Base-by-base conservation (phyloP, 2,888 invertebrate genomes). In the Ethmia dodecea region DNA sequence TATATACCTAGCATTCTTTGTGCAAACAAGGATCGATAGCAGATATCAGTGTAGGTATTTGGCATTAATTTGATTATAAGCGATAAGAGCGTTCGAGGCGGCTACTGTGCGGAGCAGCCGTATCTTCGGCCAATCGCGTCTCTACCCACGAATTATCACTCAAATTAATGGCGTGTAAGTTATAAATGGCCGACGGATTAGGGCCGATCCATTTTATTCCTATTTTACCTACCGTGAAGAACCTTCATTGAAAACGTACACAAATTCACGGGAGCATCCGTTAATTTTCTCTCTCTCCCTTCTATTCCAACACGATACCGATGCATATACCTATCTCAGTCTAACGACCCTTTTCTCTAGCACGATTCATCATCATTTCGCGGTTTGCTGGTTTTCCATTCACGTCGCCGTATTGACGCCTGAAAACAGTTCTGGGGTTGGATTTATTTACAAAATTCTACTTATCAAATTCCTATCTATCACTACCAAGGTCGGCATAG, bases 131-230 rank as follows among this genome's bases (percentile, higher is more conserved):
- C 81, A 81, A 83, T 83, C 68, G 69, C 67, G 57, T 60, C 69
- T 73, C 73, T 58, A 66, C 67, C 65, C 72, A 67, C 66, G 68
- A 81, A 80, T 83, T 84, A 86, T 84, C 81, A 74, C 76, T 78
- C 79, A 79, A 86, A 83, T 84, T 86, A 86, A 86, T 86, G 84
- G 80, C 74, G 81, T 84, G 84, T 83, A 72, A 84, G 80, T 80
- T 86, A 84, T 84, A 84, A 84, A 86, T 86, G 84, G 81, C 78
- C 70, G 71, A 50, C 52, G 79, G 84, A 84, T 84, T 86, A 84
- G 72, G 76, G 60, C 45, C 74, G 73, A 80, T 79, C 80, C 80
- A 66, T 80, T 84, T 86, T 81, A 79, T 83, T 83, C 81, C 83
- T 80, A 81, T 81, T 83, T 83, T 83, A 81, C 83, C 83, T 83